Percentiles rank a stretch among this genome's conserved stretches.
phyloP scores from a whole-genome alignment of 2,888 invertebrate species.

The Zonitis immaculata region DNA sequence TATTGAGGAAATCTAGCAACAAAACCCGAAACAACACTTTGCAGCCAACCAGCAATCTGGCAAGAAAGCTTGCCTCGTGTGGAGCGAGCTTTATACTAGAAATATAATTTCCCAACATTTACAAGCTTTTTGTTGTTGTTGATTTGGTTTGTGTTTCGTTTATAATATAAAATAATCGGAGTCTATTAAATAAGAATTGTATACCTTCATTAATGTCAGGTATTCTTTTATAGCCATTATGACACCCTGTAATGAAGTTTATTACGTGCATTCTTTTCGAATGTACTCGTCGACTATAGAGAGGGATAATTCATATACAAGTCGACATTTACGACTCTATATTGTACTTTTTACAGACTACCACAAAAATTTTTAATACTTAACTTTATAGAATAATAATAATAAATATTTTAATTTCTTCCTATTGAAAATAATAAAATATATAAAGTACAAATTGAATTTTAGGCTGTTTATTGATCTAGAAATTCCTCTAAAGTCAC shows the following conservation, averaged over 20 bases:
- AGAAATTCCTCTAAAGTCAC: not conserved
- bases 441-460: not conserved
- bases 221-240: not conserved
- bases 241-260: slow-evolving; percentile 10
- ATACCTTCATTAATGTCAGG: slow-evolving; percentile 2
- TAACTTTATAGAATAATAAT: no score
- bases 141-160: not conserved
- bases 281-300: not conserved
- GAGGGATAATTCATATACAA: not conserved
- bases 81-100: no score
- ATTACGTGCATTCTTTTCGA: not conserved
- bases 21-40: no score
- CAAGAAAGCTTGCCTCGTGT: no score
- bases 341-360: not conserved
- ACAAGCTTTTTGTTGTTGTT: no score
- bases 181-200: not conserved
- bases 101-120: no score
- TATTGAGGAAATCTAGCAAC: no score
- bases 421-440: no score
- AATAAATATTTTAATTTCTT: no score
- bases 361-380: not conserved
- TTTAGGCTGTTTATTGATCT: not conserved
- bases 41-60: no score
- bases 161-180: not conserved
- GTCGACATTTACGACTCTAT: slow-evolving; percentile 3